Evolutionary conservation across 23 tunicate genomes (phyloP).

Genomic region (Aplidium turbinatum): DNA sequence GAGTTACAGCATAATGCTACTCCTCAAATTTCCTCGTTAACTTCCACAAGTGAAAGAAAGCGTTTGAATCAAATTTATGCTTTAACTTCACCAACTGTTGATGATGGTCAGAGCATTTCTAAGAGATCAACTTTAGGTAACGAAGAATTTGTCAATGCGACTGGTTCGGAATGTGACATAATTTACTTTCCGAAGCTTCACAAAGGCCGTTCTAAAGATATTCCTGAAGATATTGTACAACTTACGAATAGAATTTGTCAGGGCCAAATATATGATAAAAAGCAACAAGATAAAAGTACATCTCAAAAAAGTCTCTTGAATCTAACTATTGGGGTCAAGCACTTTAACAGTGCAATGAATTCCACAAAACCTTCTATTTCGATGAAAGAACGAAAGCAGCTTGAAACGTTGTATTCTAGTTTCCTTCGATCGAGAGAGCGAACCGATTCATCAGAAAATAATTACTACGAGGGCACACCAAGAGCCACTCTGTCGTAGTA

Average conservation of each 20-base stretch:
- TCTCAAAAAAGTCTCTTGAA: background rate
- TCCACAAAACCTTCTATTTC: conserved; percentile 54
- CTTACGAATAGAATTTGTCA: conserved; percentile 5
- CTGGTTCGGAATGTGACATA: no score
- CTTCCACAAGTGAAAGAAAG: no score
- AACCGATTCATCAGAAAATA: background rate
- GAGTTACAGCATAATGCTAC: no score
- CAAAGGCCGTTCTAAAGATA: conserved; percentile 23
- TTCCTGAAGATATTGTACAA: conserved; percentile 14
- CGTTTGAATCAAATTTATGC: no score
- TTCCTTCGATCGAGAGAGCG: conserved; percentile 47
- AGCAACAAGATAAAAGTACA: background rate
- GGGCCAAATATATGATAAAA: background rate
- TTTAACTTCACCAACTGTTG: no score
- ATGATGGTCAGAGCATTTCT: no score
- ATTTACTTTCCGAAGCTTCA: conserved; percentile 45
- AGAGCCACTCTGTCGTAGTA: conserved; percentile 57
- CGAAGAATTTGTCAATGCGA: no score
- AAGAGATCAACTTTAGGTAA: no score
- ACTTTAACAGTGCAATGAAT: conserved; percentile 20
- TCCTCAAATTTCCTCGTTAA: no score
- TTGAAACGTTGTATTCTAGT: conserved; percentile 39
- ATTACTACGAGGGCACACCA: conserved; percentile 42
- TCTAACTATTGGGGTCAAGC: conserved; percentile 12
- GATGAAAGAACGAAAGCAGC: conserved; percentile 4